Conservation (phyloP, 2,888 invertebrate genomes). For the Heliconius ethilla region DNA sequence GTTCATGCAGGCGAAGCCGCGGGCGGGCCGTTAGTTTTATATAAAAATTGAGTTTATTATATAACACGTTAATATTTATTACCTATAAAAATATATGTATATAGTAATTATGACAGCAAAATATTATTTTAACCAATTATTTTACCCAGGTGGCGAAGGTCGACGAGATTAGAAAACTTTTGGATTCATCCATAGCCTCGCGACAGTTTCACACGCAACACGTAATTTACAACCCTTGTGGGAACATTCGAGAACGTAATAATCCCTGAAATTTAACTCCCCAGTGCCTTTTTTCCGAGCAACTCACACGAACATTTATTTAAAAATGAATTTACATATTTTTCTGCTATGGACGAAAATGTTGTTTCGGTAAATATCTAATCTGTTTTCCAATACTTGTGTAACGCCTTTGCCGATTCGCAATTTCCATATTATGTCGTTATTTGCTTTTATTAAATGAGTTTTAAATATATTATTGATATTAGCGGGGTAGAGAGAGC, state of each 20-base stretch:
- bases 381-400: conserved; percentile 32
- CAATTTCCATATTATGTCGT: neutral
- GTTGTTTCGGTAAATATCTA: conserved; percentile 25
- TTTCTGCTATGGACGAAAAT: conserved; percentile 19
- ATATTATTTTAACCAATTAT: neutral
- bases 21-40: no score
- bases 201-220: conserved; percentile 57
- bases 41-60: no score
- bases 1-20: no score
- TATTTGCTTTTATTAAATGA: neutral
- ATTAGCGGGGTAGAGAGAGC: neutral
- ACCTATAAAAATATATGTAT: neutral
- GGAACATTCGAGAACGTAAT: conserved; percentile 61
- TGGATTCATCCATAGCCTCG: conserved; percentile 53
- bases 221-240: conserved; percentile 68
- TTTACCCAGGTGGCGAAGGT: conserved; percentile 5
- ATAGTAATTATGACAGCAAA: no score
- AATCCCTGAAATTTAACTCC: conserved; percentile 64
- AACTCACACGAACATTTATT: conserved; percentile 54
- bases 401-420: neutral
- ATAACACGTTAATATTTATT: no score
- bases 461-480: neutral
- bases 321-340: conserved; percentile 43
- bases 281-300: conserved; percentile 60
- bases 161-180: conserved; percentile 41